Conservation (phyloP, 53 echinoderm and acorn worm species). For the Patiria pectinifera region DNA sequence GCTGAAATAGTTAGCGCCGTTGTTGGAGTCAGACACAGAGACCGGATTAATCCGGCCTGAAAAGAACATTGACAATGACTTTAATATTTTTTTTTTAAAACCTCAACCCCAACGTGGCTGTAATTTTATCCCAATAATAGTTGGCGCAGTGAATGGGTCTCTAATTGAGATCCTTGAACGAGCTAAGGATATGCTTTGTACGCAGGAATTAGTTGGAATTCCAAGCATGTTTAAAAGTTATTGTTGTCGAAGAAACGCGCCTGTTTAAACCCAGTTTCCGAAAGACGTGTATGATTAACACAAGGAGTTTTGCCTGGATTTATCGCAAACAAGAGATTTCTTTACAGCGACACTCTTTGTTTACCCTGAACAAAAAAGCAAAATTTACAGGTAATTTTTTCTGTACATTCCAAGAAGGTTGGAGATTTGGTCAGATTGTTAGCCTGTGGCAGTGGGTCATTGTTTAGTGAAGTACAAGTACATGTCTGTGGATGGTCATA, state of each 20-base stretch:
- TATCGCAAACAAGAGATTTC: neutral
- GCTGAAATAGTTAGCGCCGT: neutral
- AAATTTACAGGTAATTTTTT: too few species aligned
- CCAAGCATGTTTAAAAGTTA: neutral
- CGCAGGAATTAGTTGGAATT: neutral
- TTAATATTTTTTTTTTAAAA: neutral
- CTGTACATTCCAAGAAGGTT: neutral
- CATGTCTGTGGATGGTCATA: neutral
- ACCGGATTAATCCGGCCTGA: neutral
- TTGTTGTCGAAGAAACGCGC: neutral
- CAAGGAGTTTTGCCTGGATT: neutral
- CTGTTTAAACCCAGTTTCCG: neutral
- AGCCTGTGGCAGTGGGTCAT: too few species aligned
- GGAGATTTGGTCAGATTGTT: neutral
- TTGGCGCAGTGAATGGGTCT: neutral
- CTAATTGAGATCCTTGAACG: neutral
- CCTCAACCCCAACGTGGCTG: neutral
- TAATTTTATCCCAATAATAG: neutral
- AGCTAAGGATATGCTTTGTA: neutral
- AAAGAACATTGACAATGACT: slow-evolving; percentile 34
- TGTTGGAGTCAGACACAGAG: slow-evolving; percentile 5
- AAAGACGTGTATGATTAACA: neutral
- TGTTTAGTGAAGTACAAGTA: too few species aligned
- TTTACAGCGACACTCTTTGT: too few species aligned
- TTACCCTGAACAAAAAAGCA: too few species aligned